Base-by-base conservation (phyloP, 2,888 invertebrate genomes). In the Aethes cnicana region DNA sequence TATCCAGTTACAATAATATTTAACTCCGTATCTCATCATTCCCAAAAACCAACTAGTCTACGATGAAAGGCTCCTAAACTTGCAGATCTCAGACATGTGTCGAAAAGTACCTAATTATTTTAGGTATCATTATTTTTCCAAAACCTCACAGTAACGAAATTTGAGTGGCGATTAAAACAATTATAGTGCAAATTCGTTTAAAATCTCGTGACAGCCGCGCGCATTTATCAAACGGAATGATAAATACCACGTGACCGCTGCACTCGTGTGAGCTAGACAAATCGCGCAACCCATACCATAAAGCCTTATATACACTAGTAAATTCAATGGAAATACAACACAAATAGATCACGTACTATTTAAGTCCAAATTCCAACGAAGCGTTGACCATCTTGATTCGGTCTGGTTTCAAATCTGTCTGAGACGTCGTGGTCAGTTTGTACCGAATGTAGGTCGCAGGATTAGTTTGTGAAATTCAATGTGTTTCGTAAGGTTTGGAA, bases 401-500 rank as follows among this genome's bases (percentile, higher is more conserved):
- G 11, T 42, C 12, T 17, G 11, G 18, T 9, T 7, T 12, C 3
- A 14, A 21, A 8, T 11, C 3, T 11, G 23, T 6, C 16, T 16
- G 14, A 28, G 47, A 39, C 21, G 39, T 8, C 39, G 12, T 20
- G 42, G 30, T 21, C 42, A 43, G 2, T 17, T 7, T 28, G 18
- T 20, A n/a, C n/a, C 28, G 42, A 21, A 20, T 43, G 42, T 43
- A 30, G 18, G 21, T 30, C 16, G 30, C 28, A 14, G 42, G 42
- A 43, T 43, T 32, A 43, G 42, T 30, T 43, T 43, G 42, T 21
- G 30, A 21, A 43, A 43, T 43, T 43, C 32, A 43, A 30, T 30
- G 42, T 30, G 3, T 17, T 11, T 7, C 37, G 8, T 21, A 21
- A 9, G 39, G 39, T 9, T 25, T 39, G 23, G 14, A 16, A 7